Evolutionary conservation across 2,113 vertebrate species (phyloP).

Genomic region (Muntiacus reevesi): DNA sequence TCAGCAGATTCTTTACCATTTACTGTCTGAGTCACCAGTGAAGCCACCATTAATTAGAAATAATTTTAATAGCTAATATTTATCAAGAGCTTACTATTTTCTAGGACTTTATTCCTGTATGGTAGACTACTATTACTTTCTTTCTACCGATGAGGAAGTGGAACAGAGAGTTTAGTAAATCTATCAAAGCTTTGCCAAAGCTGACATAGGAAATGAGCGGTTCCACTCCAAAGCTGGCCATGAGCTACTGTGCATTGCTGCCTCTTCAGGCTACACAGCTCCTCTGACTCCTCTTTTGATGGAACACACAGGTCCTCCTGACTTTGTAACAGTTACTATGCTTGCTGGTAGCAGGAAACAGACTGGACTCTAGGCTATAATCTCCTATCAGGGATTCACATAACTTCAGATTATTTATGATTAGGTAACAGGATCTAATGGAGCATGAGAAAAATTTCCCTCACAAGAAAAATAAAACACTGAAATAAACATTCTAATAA

Average conservation of each 20-base stretch:
- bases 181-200: not conserved
- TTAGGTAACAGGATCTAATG: not conserved
- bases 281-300: not conserved
- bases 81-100: not conserved
- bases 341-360: not conserved
- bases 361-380: not conserved
- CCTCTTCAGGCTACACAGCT: not conserved
- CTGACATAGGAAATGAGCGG: not conserved
- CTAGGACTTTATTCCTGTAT: not conserved
- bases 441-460: not conserved
- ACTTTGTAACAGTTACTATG: not conserved
- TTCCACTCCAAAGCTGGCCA: not conserved
- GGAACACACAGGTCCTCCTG: not conserved
- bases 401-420: not conserved
- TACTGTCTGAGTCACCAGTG: not conserved
- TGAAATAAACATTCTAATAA: slow-evolving; percentile 10
- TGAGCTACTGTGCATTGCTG: not conserved
- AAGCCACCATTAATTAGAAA: not conserved
- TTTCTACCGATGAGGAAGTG: not conserved
- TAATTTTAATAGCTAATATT: not conserved
- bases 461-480: slow-evolving; percentile 18
- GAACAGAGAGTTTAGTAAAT: not conserved
- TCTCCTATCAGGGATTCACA: not conserved
- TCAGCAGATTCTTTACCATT: not conserved
- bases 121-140: not conserved